Evolutionary conservation across 1,140 invertebrate genomes (phyloP).

Genomic region (Orchestia grillus): DNA sequence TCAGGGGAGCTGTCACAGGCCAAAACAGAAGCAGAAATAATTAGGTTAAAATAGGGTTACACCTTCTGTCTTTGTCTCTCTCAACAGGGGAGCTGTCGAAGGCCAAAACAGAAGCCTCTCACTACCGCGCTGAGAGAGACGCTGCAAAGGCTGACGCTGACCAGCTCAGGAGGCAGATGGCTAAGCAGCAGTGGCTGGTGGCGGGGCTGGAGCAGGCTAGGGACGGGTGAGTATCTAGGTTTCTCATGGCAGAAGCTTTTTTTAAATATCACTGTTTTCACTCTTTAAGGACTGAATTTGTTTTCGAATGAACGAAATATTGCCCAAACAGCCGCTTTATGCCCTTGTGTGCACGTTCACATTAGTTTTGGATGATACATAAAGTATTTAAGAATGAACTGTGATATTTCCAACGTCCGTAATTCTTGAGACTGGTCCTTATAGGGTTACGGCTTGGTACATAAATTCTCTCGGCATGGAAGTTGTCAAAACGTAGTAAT

Average conservation of each 20-base stretch:
- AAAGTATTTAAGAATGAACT: no score
- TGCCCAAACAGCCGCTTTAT: no score
- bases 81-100: not conserved
- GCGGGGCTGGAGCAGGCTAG: slow-evolving; percentile 1
- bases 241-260: not conserved
- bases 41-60: not conserved
- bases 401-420: no score
- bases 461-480: no score
- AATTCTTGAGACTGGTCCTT: no score
- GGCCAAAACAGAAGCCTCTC: not conserved
- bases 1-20: not conserved
- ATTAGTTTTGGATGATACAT: no score
- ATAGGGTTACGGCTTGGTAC: no score
- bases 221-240: not conserved
- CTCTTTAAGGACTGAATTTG: no score
- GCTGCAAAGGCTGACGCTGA: not conserved
- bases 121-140: not conserved
- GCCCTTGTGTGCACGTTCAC: no score
- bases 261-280: no score
- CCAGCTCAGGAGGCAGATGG: not conserved
- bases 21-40: not conserved
- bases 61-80: not conserved
- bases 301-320: no score
- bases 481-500: no score
- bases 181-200: slow-evolving; percentile 49